Base-by-base conservation (phyloP, 2,113 vertebrate species). In the Camelus bactrianus region DNA sequence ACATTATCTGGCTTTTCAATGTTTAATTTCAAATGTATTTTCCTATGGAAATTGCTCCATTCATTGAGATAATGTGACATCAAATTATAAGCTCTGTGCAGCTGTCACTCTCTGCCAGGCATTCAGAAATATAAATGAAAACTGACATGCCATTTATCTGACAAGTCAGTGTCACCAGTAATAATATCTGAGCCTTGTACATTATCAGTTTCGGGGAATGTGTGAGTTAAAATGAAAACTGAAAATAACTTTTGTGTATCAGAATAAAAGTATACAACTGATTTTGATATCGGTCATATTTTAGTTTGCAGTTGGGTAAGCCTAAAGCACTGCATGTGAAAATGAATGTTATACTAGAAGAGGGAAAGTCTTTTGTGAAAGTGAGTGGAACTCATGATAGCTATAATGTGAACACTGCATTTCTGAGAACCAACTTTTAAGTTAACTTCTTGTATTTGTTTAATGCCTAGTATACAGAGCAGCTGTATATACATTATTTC, bases 121-220 rank as follows among this genome's bases (percentile, higher is more conserved):
- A 96, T 97, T 96, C 93, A 94, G 84, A 97, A 98, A 98, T 80
- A 97, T 56, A 99, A 98, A 99, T 98, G 96, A 98, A 98, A 98
- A 98, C 94, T 98, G 98, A 98, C 97, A 98, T 97, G 92, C 89
- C 93, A 97, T 98, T 98, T 98, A 97, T 97, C 97, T 97, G 91
- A 91, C 96, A 98, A 98, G 97, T 97, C 89, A 82, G 77, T 96
- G 95, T 97, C 97, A 95, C 96, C 69, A 91, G 42, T 97, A 98
- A 96, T 95, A 97, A 87, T 96, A 98, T 97, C 88, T 46, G 85
- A 91, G 85, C 62, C 97, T 95, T 92, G 35, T n/a, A 8, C 52
- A 96, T 86, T 96, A 96, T 73, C 94, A 94, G 30, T 91, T 96
- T 94, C 90, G 70, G 54, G 91, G 88, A 93, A 95, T 95, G 97